Evolutionary conservation across 2,113 vertebrate genomes (phyloP).

Genomic region (Nycticryphes semicollaris): DNA sequence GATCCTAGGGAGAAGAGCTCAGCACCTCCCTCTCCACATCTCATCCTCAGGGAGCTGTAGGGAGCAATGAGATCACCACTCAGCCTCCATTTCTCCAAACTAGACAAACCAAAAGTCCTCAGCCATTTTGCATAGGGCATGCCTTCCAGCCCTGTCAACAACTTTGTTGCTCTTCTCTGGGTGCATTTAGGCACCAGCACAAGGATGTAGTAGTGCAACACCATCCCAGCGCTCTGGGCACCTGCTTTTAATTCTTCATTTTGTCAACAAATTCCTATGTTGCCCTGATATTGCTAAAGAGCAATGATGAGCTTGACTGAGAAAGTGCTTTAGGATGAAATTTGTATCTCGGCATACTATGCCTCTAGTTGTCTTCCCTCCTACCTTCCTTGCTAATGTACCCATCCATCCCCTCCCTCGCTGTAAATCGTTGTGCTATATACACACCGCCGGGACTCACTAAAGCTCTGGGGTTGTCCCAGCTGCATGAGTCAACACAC

Average conservation of each 20-base stretch:
- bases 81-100: not conserved
- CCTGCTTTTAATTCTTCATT: not conserved
- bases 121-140: not conserved
- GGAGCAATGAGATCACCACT: not conserved
- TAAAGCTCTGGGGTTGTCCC: not conserved
- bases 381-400: not conserved
- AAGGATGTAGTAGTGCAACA: not conserved
- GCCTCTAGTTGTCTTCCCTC: not conserved
- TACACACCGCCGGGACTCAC: fast-evolving
- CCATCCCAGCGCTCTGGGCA: not conserved
- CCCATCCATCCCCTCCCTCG: not conserved
- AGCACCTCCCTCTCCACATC: not conserved
- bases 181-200: not conserved
- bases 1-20: not conserved
- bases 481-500: fast-evolving
- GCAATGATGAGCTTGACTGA: not conserved
- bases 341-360: not conserved
- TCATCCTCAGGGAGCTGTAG: not conserved
- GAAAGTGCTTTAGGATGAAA: not conserved
- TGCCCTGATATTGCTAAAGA: not conserved
- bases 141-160: not conserved
- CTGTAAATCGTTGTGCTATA: not conserved
- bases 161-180: not conserved
- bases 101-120: not conserved
- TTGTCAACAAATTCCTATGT: not conserved